Evolutionary conservation across 2,797 vertebrate genomes (phyloP).

Genomic region (Delichon dasypus): DNA sequence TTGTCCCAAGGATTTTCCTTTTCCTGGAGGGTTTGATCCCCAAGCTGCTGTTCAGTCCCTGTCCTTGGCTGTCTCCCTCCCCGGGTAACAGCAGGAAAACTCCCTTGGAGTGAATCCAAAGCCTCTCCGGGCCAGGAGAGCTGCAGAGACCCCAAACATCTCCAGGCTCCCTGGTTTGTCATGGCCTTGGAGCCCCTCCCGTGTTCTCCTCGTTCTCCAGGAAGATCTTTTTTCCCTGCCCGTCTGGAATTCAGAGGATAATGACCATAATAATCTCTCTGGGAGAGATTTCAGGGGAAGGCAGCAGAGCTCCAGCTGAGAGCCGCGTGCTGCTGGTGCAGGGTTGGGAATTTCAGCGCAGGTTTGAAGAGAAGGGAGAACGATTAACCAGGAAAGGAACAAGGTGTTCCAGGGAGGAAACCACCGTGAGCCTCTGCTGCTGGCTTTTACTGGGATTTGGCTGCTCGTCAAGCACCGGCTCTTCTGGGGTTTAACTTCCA

Average conservation of each 20-base stretch:
- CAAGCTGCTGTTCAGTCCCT: fast-evolving
- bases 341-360: background rate
- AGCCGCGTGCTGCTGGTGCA: background rate
- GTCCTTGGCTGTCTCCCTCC: background rate
- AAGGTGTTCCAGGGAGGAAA: background rate
- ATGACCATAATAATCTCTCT: background rate
- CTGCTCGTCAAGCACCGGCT: background rate
- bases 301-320: background rate
- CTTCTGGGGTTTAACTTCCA: background rate
- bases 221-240: background rate
- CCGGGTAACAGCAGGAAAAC: fast-evolving
- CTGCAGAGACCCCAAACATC: background rate
- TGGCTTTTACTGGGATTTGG: background rate
- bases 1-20: background rate
- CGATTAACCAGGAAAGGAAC: background rate
- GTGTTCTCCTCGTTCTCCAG: background rate
- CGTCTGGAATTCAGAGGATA: background rate
- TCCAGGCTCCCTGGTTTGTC: background rate
- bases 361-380: background rate
- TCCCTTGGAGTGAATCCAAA: background rate
- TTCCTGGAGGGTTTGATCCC: background rate
- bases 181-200: background rate
- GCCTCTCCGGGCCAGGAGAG: background rate
- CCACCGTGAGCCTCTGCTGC: background rate
- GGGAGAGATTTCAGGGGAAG: background rate